phyloP scores from a whole-genome alignment of 1,140 invertebrate genomes.

The Microplitis mediator region DNA sequence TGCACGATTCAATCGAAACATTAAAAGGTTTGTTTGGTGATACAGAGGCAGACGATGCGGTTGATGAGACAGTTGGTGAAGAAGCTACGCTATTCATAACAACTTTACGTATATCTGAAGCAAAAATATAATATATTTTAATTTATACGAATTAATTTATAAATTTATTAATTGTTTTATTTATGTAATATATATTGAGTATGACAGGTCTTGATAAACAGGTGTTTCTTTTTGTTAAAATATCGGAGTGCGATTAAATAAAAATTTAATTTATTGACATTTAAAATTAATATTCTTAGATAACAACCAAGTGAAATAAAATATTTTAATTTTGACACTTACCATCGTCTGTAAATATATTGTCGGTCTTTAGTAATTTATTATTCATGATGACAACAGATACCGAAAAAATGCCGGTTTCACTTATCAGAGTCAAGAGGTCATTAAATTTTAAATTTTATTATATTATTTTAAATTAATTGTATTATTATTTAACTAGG shows the following conservation, averaged over 20 bases:
- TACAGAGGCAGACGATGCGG: neutral
- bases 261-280: too few relatives aligned
- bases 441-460: too few relatives aligned
- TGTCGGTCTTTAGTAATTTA: neutral
- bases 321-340: neutral
- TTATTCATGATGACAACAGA: neutral
- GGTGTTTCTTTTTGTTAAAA: too few relatives aligned
- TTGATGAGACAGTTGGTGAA: constrained; percentile 8
- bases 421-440: too few relatives aligned
- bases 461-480: too few relatives aligned
- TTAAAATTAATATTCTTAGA: neutral
- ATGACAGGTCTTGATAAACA: neutral
- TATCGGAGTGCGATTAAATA: too few relatives aligned
- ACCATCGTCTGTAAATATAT: neutral
- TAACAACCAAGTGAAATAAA: neutral
- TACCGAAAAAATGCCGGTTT: neutral
- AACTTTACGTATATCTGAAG: constrained; percentile 12
- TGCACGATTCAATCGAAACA: constrained; percentile 1
- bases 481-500: too few relatives aligned
- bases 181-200: too few relatives aligned
- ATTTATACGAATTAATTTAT: neutral
- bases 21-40: neutral
- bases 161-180: neutral
- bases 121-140: neutral
- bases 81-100: constrained; percentile 18